phyloP scores from a whole-genome alignment of 1,140 invertebrate genomes.

The Limonius californicus region DNA sequence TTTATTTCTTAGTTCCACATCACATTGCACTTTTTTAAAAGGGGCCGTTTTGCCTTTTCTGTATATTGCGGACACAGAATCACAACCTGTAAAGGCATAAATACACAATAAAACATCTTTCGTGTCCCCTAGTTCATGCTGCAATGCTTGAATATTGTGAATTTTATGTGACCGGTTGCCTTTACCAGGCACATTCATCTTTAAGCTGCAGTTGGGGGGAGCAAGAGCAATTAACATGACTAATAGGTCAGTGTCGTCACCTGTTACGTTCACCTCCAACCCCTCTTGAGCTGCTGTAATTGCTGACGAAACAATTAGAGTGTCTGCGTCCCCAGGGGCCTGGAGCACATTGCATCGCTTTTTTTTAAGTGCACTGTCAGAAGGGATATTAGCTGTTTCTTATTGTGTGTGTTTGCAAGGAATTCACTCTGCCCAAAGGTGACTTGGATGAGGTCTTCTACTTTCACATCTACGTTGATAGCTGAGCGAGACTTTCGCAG shows the following conservation, averaged over 20 bases:
- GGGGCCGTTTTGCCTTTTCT: slow-evolving; percentile 15
- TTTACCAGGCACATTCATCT: slow-evolving; percentile 15
- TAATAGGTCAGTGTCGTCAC: slow-evolving; percentile 18
- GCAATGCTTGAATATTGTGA: slow-evolving; percentile 5
- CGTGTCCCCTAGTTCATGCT: slow-evolving; percentile 14
- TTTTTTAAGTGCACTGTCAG: slow-evolving; percentile 15
- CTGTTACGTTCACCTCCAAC: slow-evolving; percentile 4
- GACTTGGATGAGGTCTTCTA: slow-evolving; percentile 12
- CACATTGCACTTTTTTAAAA: slow-evolving; percentile 15
- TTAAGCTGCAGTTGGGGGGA: neutral
- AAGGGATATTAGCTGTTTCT: slow-evolving; percentile 14
- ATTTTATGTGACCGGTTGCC: slow-evolving; percentile 11
- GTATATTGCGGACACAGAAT: slow-evolving; percentile 14
- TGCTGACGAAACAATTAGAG: slow-evolving; percentile 13
- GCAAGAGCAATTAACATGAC: neutral
- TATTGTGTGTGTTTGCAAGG: slow-evolving; percentile 13
- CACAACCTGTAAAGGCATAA: slow-evolving; percentile 15
- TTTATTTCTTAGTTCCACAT: slow-evolving; percentile 8
- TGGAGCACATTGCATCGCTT: slow-evolving; percentile 9
- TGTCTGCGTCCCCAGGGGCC: slow-evolving; percentile 14
- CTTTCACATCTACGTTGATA: slow-evolving; percentile 12
- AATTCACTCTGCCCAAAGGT: slow-evolving; percentile 17
- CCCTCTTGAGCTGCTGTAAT: slow-evolving; percentile 11
- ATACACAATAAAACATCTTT: slow-evolving; percentile 11
- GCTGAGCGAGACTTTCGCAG: slow-evolving; percentile 7